Base-by-base conservation (phyloP, 2,888 invertebrate species). In the Isotomurus palustris region DNA sequence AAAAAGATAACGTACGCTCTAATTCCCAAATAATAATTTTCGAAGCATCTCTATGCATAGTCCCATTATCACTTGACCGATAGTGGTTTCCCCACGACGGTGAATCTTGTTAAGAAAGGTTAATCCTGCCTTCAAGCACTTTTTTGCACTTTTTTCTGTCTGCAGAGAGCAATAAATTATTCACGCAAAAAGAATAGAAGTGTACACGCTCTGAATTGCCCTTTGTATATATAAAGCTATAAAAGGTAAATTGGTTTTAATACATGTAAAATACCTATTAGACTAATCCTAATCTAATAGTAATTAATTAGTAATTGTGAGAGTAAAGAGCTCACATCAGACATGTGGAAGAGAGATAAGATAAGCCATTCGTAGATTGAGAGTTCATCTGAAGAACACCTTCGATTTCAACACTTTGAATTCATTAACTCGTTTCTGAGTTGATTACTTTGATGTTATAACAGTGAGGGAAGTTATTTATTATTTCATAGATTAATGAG, bases 1-100 rank as follows among this genome's bases (percentile, higher is more conserved):
- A n/a, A n/a, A n/a, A 43, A 43, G 43, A 43, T 43, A 43, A 14
- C 5, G 43, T 43, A 43, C 14, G 43, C 43, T 43, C 43, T 43
- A 43, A 22, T 43, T 43, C 43, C 43, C 43, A 43, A 19, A 43
- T 38, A 14, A 38, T 4, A 38, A 38, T 8, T 4, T 14, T 4
- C 8, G 4, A 14, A n/a, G 5, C 38, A n/a, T 38, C 38, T 19
- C 19, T 38, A 19, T 38, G 19, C 8, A 5, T 38, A 17, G 19
- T 38, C 38, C 5, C 38, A n/a, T 8, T 38, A 38, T 38, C 38
- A 32, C 14, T 19, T 38, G 38, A 38, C 38, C 38, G 19, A 17
- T 38, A 38, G 8, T n/a, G 19, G 5, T 38, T 38, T 38, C 38
- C 5, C 32, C 8, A 8, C 8, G 8, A 32, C 14, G 8, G 32